These are phyloP conservation scores for Nebria ingens DNA, from an alignment of 1,140 invertebrate species.

Conservation along the genomic window DNA sequence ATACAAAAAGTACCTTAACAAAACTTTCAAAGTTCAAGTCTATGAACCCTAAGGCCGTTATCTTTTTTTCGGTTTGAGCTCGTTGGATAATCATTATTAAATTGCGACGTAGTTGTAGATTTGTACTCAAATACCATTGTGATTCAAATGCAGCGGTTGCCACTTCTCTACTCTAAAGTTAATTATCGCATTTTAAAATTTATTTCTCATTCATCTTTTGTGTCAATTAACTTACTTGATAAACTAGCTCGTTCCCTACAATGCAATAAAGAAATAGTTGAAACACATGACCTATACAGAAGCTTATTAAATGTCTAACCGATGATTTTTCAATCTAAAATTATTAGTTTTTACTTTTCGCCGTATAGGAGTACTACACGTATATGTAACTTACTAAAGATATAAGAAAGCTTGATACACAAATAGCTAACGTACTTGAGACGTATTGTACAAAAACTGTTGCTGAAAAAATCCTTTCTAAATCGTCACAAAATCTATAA, in stretches of 20 bases:
- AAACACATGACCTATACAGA: neutral
- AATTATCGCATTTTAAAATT: neutral
- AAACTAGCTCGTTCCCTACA: neutral
- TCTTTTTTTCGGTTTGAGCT: neutral
- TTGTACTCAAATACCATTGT: neutral
- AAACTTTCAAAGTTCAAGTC: neutral
- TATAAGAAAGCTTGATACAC: neutral
- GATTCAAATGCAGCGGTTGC: neutral
- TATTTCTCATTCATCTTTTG: neutral
- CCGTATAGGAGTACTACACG: neutral
- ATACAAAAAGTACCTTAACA: slow-evolving; percentile 1
- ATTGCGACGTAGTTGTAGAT: neutral
- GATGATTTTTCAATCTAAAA: neutral
- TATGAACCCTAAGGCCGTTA: neutral
- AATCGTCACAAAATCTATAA: neutral
- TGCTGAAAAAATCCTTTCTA: neutral
- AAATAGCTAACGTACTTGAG: neutral
- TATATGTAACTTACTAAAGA: neutral
- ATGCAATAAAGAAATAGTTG: neutral
- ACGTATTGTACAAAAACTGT: neutral
- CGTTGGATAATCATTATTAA: neutral
- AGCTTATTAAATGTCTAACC: neutral
- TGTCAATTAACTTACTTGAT: neutral
- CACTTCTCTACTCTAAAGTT: neutral
- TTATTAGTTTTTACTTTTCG: neutral